Conservation (phyloP, 2,888 invertebrate species). For the Endotricha flammealis region DNA sequence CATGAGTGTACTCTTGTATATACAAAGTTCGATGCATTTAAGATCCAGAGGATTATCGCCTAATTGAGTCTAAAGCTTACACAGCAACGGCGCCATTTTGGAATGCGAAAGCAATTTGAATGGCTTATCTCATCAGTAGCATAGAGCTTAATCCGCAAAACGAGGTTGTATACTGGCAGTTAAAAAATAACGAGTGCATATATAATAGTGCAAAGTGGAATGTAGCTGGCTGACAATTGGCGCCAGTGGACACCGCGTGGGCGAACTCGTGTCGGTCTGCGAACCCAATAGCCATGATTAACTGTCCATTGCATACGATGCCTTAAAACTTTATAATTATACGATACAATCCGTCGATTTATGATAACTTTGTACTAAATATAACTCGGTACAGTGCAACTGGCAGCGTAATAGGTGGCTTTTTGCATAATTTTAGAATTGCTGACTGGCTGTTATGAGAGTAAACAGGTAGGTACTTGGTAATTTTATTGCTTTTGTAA, state of each 20-base stretch:
- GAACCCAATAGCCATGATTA: conserved; percentile 44
- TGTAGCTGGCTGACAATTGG: conserved; percentile 37
- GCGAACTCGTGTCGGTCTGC: conserved; percentile 51
- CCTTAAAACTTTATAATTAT: conserved; percentile 45
- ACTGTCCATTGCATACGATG: conserved; percentile 44
- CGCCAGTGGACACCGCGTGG: conserved; percentile 47
- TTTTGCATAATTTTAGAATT: conserved; percentile 2
- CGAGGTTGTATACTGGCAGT: not conserved
- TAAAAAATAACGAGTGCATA: conserved; percentile 32
- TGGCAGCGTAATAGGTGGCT: not conserved
- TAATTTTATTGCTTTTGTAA: not conserved
- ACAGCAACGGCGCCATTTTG: not conserved
- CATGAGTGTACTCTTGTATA: not conserved
- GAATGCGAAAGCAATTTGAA: not conserved
- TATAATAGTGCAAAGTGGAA: conserved; percentile 32
- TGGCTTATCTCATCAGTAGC: not conserved
- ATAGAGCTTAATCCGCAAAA: not conserved
- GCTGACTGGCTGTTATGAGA: not conserved
- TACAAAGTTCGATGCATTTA: not conserved
- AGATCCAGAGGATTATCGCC: not conserved
- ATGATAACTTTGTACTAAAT: conserved; percentile 13
- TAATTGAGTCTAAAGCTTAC: not conserved
- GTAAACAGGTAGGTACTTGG: not conserved
- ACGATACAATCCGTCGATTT: conserved; percentile 25
- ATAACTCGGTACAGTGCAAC: not conserved